Evolutionary conservation across 2,888 invertebrate genomes (phyloP).

Genomic region (Conchocele bisecta): DNA sequence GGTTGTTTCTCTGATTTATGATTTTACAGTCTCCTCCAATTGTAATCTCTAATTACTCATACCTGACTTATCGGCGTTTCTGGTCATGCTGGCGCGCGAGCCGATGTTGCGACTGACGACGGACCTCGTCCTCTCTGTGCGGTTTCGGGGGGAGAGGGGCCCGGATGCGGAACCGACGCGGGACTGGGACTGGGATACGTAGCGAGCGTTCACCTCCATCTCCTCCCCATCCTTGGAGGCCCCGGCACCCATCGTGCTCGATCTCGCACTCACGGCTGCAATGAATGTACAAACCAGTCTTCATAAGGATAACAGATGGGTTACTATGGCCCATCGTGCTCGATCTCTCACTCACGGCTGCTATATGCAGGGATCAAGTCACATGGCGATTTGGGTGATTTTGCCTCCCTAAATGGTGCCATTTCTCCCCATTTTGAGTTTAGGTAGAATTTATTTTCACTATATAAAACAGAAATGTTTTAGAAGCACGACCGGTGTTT

Average conservation of each 20-base stretch:
- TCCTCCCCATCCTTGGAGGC: conserved; percentile 71
- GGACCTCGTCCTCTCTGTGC: conserved; percentile 32
- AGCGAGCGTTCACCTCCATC: conserved; percentile 56
- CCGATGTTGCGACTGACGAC: conserved; percentile 39
- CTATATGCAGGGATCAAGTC: too few species aligned
- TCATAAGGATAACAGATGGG: neutral
- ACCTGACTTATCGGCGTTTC: conserved; percentile 51
- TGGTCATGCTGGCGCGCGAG: conserved; percentile 54
- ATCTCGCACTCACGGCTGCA: conserved; percentile 50
- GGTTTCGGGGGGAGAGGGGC: conserved; percentile 37
- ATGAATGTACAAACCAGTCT: conserved; percentile 1
- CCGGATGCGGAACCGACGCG: conserved; percentile 45
- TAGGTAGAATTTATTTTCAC: too few species aligned
- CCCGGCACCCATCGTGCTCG: conserved; percentile 68
- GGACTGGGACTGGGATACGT: conserved; percentile 56
- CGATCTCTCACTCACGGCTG: too few species aligned
- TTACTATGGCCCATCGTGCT: too few species aligned
- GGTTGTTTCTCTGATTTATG: too few species aligned
- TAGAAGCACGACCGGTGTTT: too few species aligned
- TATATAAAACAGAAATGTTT: too few species aligned
- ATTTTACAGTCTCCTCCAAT: too few species aligned
- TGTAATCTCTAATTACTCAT: conserved; percentile 32
- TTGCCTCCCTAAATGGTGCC: neutral
- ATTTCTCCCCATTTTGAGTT: too few species aligned
- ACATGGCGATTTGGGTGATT: neutral